phyloP scores from a whole-genome alignment of 2,888 invertebrate genomes.

The Orchestes rusci region DNA sequence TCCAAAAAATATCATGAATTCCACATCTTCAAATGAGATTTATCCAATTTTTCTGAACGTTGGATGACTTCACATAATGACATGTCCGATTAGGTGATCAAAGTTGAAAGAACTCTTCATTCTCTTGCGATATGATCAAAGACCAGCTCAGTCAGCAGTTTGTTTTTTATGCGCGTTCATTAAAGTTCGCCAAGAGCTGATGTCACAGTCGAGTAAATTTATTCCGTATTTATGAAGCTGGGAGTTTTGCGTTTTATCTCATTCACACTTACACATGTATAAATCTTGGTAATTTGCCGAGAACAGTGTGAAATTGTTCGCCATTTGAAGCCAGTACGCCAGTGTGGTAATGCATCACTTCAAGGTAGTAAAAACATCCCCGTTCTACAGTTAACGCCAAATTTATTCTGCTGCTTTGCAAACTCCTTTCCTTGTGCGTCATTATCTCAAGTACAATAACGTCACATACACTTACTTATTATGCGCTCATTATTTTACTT shows the following conservation, averaged over 20 bases:
- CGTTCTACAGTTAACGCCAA: conserved; percentile 16
- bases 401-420: conserved; percentile 22
- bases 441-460: conserved; percentile 24
- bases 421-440: conserved; percentile 20
- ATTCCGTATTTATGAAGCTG: conserved; percentile 23
- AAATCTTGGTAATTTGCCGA: conserved; percentile 19
- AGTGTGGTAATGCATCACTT: conserved; percentile 21
- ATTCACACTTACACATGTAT: conserved; percentile 20
- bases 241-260: conserved; percentile 18
- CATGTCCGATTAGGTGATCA: too few relatives aligned
- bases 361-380: conserved; percentile 22
- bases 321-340: conserved; percentile 16
- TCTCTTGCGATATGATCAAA: conserved; percentile 16
- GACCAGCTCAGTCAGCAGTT: conserved; percentile 16
- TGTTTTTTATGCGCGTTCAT: conserved; percentile 23
- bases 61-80: too few relatives aligned
- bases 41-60: too few relatives aligned
- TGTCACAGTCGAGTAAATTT: conserved; percentile 23
- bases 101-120: too few relatives aligned
- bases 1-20: too few relatives aligned
- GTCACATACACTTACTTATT: conserved; percentile 24
- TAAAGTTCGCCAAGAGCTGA: conserved; percentile 16
- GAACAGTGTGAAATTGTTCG: conserved; percentile 17
- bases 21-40: too few relatives aligned
- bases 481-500: conserved; percentile 17